These are phyloP conservation scores for Triplophysa siluroides DNA, from an alignment of 2,113 vertebrate genomes.

Conservation along the genomic window DNA sequence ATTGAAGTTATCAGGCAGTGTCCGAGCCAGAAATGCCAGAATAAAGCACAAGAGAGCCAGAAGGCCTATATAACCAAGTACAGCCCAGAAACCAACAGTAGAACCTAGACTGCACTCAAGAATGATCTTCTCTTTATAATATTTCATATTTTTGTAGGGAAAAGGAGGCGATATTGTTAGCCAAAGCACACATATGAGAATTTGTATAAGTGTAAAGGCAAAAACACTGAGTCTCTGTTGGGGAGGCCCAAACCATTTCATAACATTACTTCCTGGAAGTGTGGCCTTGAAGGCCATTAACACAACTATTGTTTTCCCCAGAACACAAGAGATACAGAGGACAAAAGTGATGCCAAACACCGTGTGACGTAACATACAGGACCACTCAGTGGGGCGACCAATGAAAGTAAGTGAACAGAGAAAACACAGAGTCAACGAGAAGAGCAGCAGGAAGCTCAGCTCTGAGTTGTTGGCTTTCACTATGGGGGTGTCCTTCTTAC, in stretches of 20 bases:
- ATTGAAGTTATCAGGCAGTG: background rate
- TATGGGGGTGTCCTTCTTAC: background rate
- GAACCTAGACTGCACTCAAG: background rate
- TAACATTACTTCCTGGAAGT: conserved; percentile 4
- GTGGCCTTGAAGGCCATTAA: background rate
- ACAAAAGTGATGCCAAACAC: background rate
- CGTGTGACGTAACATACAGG: background rate
- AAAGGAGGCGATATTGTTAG: background rate
- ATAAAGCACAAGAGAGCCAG: background rate
- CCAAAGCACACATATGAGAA: conserved; percentile 3
- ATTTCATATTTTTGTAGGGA: background rate
- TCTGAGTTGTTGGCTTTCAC: background rate
- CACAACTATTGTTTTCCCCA: conserved; percentile 1
- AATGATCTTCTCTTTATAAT: background rate
- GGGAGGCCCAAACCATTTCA: background rate
- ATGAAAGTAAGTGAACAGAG: conserved; percentile 2
- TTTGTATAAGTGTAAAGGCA: background rate
- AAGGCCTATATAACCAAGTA: background rate
- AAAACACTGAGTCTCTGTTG: background rate
- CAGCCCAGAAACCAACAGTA: background rate
- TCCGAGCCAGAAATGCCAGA: background rate
- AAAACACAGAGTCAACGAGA: background rate
- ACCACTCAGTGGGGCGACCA: background rate
- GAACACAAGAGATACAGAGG: conserved; percentile 1
- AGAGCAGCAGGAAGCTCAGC: background rate